These are phyloP conservation scores for Zaprionus bogoriensis DNA, from an alignment of 2,888 invertebrate species.

Conservation along the genomic window DNA sequence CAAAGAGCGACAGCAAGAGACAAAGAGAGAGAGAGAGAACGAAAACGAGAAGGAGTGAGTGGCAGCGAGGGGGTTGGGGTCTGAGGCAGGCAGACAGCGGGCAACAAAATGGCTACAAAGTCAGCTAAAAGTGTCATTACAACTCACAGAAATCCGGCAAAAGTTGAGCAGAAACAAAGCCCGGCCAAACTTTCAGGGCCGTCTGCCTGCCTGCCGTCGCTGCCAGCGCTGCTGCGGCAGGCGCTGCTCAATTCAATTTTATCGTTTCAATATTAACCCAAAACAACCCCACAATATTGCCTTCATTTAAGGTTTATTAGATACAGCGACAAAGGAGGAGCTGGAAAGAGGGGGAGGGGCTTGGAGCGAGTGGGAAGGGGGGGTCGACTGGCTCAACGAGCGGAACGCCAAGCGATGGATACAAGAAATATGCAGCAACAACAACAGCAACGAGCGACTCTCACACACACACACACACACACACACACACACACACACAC, in stretches of 20 bases:
- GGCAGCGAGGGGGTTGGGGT: constrained; percentile 28
- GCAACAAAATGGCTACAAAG: constrained; percentile 75
- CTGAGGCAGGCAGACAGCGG: constrained; percentile 27
- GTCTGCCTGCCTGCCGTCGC: constrained; percentile 35
- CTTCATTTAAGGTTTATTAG: constrained; percentile 82
- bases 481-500: constrained; percentile 10
- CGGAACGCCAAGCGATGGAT: constrained; percentile 62
- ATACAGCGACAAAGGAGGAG: constrained; percentile 57
- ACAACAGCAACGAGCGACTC: constrained; percentile 1
- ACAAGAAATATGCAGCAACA: constrained; percentile 61
- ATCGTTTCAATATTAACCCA: constrained; percentile 81
- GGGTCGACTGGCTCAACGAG: constrained; percentile 58
- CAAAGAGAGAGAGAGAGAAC: neutral
- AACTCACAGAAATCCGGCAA: constrained; percentile 64
- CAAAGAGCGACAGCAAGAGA: neutral
- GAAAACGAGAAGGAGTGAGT: neutral
- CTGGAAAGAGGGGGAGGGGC: constrained; percentile 3
- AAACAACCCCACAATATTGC: constrained; percentile 81
- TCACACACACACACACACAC: constrained; percentile 8
- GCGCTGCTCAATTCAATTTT: constrained; percentile 79
- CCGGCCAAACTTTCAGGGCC: constrained; percentile 66
- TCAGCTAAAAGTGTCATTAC: constrained; percentile 79
- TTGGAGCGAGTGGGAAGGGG: neutral
- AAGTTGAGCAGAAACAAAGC: constrained; percentile 42
- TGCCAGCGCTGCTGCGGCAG: constrained; percentile 41